phyloP scores from a whole-genome alignment of 2,113 vertebrate genomes.

The Lota lota region DNA sequence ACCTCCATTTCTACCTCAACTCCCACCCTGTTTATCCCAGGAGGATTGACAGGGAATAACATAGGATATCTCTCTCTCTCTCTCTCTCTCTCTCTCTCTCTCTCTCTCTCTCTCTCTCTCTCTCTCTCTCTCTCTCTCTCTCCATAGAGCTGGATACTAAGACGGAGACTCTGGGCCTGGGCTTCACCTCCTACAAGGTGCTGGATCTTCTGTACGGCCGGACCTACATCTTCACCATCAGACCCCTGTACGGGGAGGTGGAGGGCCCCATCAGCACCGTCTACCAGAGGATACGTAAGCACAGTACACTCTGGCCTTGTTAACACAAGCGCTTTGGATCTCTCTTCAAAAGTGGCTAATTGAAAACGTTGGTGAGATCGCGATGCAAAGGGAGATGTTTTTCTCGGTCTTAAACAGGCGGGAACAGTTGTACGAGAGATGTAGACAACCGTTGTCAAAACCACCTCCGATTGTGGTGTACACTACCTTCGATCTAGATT shows the following conservation, averaged over 20 bases:
- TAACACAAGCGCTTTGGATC: no score
- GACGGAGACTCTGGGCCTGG: constrained; percentile 66
- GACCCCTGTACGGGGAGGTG: constrained; percentile 76
- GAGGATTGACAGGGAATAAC: no score
- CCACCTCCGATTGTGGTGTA: no score
- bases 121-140: constrained; percentile 24
- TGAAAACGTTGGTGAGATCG: no score
- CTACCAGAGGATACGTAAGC: constrained; percentile 74
- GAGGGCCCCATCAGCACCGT: constrained; percentile 73
- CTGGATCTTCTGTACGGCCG: constrained; percentile 67
- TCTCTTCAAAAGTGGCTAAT: no score
- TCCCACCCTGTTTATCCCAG: no score
- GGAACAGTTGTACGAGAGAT: no score
- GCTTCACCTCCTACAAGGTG: constrained; percentile 68
- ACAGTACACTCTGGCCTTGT: neutral
- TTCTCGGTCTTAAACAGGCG: no score
- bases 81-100: constrained; percentile 19
- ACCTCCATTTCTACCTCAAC: no score
- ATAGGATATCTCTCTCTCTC: neutral
- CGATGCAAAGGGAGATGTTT: no score
- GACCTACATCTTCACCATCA: constrained; percentile 79
- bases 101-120: constrained; percentile 5
- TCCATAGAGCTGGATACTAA: constrained; percentile 72
- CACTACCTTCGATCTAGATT: no score
- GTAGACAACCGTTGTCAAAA: no score